Evolutionary conservation across 2,888 invertebrate genomes (phyloP).

Genomic region (Allygus modestus): DNA sequence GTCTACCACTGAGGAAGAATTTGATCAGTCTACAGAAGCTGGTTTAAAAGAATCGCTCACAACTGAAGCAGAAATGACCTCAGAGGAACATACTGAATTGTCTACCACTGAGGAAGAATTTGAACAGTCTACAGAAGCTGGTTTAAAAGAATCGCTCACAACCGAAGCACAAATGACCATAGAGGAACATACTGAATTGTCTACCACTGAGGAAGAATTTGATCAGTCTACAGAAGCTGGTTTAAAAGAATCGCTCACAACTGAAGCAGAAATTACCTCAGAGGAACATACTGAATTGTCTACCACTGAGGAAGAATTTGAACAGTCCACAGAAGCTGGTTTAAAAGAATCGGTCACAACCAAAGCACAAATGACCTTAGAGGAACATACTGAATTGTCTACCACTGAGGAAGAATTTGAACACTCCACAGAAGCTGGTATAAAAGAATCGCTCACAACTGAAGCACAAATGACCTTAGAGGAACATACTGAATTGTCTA

Average conservation of each 20-base stretch:
- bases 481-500: no score
- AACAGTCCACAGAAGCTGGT: no score
- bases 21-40: neutral
- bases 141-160: neutral
- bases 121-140: no score
- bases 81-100: neutral
- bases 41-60: neutral
- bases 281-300: no score
- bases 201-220: no score
- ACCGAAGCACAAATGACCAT: neutral
- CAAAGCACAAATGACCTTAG: no score
- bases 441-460: neutral
- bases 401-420: no score
- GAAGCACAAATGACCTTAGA: neutral
- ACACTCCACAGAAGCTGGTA: neutral
- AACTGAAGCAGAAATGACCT: neutral
- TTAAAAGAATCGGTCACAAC: no score
- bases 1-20: neutral
- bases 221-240: neutral
- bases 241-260: neutral
- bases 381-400: neutral
- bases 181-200: neutral
- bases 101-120: no score
- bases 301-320: no score
- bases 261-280: conserved; percentile 3